A percentile compares a stretch with the other conserved stretches of the same genome.
Evolutionary conservation across 2,113 vertebrate genomes (phyloP).

Genomic region (Channa maculata): DNA sequence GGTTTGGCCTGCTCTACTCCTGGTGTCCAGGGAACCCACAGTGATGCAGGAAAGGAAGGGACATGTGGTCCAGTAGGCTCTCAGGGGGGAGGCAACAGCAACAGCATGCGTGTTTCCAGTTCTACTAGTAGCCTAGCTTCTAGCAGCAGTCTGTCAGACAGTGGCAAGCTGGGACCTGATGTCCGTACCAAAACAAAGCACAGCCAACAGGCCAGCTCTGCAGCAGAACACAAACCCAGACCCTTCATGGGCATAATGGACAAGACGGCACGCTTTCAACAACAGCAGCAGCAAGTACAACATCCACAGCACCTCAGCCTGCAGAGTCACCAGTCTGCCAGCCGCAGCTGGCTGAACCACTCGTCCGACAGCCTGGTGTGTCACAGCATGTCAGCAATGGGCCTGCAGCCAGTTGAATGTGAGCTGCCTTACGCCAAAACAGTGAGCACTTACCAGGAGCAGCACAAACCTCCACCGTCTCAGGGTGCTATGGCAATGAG

Average conservation of each 20-base stretch:
- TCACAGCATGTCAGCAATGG: conserved; percentile 65
- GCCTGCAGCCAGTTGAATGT: conserved; percentile 75
- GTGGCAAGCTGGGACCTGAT: conserved; percentile 87
- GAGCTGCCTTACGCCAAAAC: conserved; percentile 85
- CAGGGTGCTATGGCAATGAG: conserved; percentile 73
- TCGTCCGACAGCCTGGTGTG: conserved; percentile 79
- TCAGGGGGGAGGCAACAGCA: conserved; percentile 64
- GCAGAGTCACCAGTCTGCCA: conserved; percentile 51
- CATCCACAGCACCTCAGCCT: conserved; percentile 50
- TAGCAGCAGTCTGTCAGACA: conserved; percentile 88
- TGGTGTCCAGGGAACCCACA: conserved; percentile 44
- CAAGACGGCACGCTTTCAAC: conserved; percentile 91
- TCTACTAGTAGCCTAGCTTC: conserved; percentile 90
- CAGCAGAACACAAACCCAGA: conserved; percentile 88
- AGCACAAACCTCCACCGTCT: conserved; percentile 80
- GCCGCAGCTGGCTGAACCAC: conserved; percentile 88
- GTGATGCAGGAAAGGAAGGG: conserved; percentile 60
- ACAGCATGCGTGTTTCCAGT: conserved; percentile 85
- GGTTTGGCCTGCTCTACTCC: conserved; percentile 59
- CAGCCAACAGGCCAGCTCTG: conserved; percentile 70
- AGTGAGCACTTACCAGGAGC: conserved; percentile 78
- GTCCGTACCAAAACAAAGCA: conserved; percentile 86
- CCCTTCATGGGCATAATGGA: conserved; percentile 97
- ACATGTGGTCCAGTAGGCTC: conserved; percentile 67
- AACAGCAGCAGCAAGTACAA: conserved; percentile 36